A percentile compares a stretch with the other conserved stretches of the same genome.
phyloP scores from a whole-genome alignment of 2,797 vertebrate genomes.

The Melanotaenia maccullochi region DNA sequence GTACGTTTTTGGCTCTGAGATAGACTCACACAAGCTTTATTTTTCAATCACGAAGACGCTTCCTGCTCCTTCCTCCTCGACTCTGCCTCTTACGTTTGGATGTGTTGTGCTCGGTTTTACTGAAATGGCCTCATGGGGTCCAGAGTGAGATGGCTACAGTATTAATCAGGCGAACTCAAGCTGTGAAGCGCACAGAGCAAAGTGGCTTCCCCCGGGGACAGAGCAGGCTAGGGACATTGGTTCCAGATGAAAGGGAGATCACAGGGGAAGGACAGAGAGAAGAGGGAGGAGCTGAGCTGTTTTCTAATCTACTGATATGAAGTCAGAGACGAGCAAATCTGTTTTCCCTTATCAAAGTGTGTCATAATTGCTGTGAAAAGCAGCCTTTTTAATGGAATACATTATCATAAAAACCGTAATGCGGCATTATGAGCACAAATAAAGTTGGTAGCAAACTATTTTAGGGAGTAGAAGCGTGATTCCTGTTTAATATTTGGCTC shows the following conservation, averaged over 20 bases:
- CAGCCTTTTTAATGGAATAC: slow-evolving; percentile 57
- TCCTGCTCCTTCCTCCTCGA: slow-evolving; percentile 21
- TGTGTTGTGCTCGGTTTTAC: slow-evolving; percentile 60
- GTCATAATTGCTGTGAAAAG: slow-evolving; percentile 68
- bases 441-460: slow-evolving; percentile 59
- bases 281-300: slow-evolving; percentile 62
- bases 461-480: slow-evolving; percentile 28
- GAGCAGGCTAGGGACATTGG: slow-evolving; percentile 76
- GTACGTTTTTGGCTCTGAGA: slow-evolving; percentile 79
- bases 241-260: slow-evolving; percentile 81
- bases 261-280: slow-evolving; percentile 42
- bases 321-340: slow-evolving; percentile 65
- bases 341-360: slow-evolving; percentile 50
- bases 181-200: slow-evolving; percentile 72
- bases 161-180: slow-evolving; percentile 76
- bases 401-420: slow-evolving; percentile 68
- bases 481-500: slow-evolving; percentile 50
- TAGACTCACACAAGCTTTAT: slow-evolving; percentile 61
- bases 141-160: slow-evolving; percentile 73
- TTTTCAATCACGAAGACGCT: slow-evolving; percentile 59
- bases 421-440: slow-evolving; percentile 44
- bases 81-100: slow-evolving; percentile 54
- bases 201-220: slow-evolving; percentile 74
- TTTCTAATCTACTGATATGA: slow-evolving; percentile 72
- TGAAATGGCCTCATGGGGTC: slow-evolving; percentile 64